phyloP scores from a whole-genome alignment of 2,888 invertebrate genomes.

The Sinodicranocentrus sp. region DNA sequence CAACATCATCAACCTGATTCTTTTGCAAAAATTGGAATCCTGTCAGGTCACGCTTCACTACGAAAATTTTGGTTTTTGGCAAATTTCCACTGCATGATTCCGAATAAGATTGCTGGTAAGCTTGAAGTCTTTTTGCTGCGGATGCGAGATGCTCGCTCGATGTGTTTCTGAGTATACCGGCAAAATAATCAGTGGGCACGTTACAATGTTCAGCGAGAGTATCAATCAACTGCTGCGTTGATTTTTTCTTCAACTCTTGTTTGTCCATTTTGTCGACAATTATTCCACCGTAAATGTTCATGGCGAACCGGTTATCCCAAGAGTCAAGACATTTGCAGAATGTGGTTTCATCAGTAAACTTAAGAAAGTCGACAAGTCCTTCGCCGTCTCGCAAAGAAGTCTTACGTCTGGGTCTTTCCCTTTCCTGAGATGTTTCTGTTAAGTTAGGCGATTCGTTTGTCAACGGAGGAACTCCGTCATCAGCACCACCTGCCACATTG shows the following conservation, averaged over 20 bases:
- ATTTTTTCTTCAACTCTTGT: constrained; percentile 6
- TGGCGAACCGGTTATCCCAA: constrained; percentile 71
- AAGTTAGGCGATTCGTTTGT: not conserved
- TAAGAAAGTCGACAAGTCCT: constrained; percentile 54
- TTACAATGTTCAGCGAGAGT: constrained; percentile 50
- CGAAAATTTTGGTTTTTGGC: constrained; percentile 71
- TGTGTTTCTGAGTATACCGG: constrained; percentile 64
- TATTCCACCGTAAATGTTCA: constrained; percentile 70
- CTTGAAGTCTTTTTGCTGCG: constrained; percentile 44
- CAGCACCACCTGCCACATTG: not conserved
- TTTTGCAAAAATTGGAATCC: constrained; percentile 70
- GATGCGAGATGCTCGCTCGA: constrained; percentile 59
- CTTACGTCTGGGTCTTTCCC: constrained; percentile 9
- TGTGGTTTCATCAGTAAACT: constrained; percentile 66
- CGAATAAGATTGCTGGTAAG: constrained; percentile 25
- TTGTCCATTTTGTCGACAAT: constrained; percentile 64
- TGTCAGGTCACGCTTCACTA: constrained; percentile 70
- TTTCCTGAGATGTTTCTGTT: too few relatives aligned
- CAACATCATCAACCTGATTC: constrained; percentile 50
- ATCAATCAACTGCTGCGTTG: constrained; percentile 40
- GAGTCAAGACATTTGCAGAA: constrained; percentile 70
- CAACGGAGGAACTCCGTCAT: not conserved
- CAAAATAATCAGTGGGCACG: constrained; percentile 39
- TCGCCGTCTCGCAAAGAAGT: constrained; percentile 7
- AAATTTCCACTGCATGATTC: constrained; percentile 32